These are phyloP conservation scores for Drosophila malerkotliana DNA, from an alignment of 1,140 invertebrate genomes.

Conservation along the genomic window DNA sequence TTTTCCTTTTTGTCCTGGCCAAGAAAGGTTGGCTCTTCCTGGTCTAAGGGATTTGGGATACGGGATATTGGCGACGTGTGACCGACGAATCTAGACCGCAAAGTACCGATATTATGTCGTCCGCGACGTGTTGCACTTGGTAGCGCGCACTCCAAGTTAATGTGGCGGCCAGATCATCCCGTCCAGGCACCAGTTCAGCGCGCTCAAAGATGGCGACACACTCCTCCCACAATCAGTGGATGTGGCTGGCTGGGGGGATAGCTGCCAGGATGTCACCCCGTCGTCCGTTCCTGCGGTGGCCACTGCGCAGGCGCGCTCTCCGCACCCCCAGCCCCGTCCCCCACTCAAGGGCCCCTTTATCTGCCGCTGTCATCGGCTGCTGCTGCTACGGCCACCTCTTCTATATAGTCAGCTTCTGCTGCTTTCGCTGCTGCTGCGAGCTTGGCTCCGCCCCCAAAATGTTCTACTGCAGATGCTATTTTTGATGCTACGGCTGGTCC, in stretches of 20 bases:
- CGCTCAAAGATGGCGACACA: slow-evolving; percentile 75
- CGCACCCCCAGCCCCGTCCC: slow-evolving; percentile 18
- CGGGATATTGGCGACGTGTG: slow-evolving; percentile 60
- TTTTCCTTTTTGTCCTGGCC: slow-evolving; percentile 20
- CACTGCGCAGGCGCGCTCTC: slow-evolving; percentile 71
- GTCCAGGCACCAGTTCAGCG: slow-evolving; percentile 42
- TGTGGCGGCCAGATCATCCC: slow-evolving; percentile 59
- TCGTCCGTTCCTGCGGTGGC: slow-evolving; percentile 40
- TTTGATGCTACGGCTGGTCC: slow-evolving; percentile 1
- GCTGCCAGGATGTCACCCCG: slow-evolving; percentile 47
- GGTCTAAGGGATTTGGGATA: slow-evolving; percentile 20
- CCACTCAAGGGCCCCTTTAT: slow-evolving; percentile 40
- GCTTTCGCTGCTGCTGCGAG: slow-evolving; percentile 1
- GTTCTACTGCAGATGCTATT: slow-evolving; percentile 35
- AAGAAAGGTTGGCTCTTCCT: slow-evolving; percentile 42
- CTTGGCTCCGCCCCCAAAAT: slow-evolving; percentile 40
- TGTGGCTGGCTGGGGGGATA: slow-evolving; percentile 3
- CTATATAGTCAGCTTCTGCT: slow-evolving; percentile 4
- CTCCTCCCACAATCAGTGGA: slow-evolving; percentile 54
- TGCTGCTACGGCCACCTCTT: slow-evolving; percentile 18
- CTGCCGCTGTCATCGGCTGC: slow-evolving; percentile 57
- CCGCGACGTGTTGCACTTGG: slow-evolving; percentile 78
- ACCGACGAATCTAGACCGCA: slow-evolving; percentile 75
- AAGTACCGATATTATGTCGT: slow-evolving; percentile 74
- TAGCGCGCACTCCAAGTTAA: slow-evolving; percentile 79